phyloP scores from a whole-genome alignment of 2,113 vertebrate genomes.

The Ameiurus melas region DNA sequence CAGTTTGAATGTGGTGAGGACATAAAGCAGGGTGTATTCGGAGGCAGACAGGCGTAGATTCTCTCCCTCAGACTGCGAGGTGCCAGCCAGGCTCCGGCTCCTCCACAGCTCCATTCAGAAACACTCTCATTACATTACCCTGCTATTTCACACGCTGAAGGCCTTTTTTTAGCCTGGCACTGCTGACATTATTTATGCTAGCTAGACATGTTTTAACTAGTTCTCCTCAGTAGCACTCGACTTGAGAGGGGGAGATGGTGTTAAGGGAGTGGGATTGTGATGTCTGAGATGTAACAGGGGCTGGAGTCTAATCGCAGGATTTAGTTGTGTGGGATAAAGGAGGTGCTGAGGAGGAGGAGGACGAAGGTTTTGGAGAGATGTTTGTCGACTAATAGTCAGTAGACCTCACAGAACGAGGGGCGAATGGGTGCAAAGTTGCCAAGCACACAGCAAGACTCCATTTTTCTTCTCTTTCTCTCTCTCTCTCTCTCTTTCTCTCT shows the following conservation, averaged over 20 bases:
- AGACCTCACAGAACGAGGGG: constrained; percentile 32
- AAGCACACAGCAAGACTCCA: constrained; percentile 5
- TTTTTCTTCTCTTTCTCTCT: neutral
- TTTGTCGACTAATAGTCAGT: constrained; percentile 38
- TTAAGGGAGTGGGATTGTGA: neutral
- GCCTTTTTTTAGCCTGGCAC: constrained; percentile 43
- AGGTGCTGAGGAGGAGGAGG: neutral
- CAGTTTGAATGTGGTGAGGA: constrained; percentile 48
- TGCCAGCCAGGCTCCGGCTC: constrained; percentile 48
- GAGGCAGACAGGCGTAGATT: constrained; percentile 24
- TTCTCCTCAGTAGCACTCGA: constrained; percentile 9
- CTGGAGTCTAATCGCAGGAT: constrained; percentile 14
- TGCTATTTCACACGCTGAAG: constrained; percentile 47
- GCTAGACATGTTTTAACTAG: constrained; percentile 44
- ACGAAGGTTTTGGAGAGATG: neutral
- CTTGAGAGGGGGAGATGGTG: constrained; percentile 1
- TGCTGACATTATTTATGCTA: constrained; percentile 35
- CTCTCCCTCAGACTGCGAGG: constrained; percentile 46
- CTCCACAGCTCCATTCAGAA: constrained; percentile 43
- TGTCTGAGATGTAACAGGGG: neutral
- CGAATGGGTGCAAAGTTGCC: constrained; percentile 9
- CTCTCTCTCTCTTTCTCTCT: neutral
- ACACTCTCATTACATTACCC: constrained; percentile 54
- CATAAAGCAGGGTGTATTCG: constrained; percentile 48
- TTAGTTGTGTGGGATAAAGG: neutral